Evolutionary conservation across 2,888 invertebrate genomes (phyloP).

Genomic region (Synergus laeviventris): DNA sequence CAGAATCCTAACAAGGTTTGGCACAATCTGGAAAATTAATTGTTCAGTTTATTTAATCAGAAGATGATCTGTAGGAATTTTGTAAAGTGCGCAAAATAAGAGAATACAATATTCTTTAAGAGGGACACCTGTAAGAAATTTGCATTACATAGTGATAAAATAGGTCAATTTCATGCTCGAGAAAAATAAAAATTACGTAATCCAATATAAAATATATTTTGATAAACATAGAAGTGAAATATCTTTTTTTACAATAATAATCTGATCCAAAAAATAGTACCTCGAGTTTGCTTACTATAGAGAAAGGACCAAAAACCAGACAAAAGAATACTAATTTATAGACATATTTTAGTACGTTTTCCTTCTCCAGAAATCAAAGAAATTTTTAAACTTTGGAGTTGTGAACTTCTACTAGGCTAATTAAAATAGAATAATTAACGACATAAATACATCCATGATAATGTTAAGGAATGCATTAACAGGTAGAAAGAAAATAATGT

Average conservation of each 20-base stretch:
- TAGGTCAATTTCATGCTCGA: not conserved
- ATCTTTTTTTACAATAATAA: too few species aligned
- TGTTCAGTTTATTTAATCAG: not conserved
- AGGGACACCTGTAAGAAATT: not conserved
- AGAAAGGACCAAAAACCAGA: too few species aligned
- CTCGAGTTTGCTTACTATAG: too few species aligned
- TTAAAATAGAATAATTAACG: not conserved
- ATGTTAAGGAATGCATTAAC: not conserved
- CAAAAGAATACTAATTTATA: too few species aligned
- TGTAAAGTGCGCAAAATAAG: not conserved
- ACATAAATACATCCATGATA: not conserved
- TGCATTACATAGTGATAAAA: not conserved
- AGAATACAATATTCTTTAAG: not conserved
- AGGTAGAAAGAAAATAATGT: not conserved
- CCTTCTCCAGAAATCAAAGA: too few species aligned
- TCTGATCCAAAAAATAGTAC: too few species aligned
- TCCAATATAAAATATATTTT: not conserved
- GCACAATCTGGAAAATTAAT: constrained; percentile 90
- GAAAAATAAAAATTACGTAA: not conserved
- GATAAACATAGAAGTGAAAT: not conserved
- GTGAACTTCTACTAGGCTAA: not conserved
- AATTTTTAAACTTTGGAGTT: too few species aligned
- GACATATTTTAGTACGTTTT: too few species aligned
- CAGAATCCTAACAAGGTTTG: constrained; percentile 97
- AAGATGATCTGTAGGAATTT: not conserved